Evolutionary conservation across 2,888 invertebrate genomes (phyloP).

Genomic region (Pegoplata infirma): DNA sequence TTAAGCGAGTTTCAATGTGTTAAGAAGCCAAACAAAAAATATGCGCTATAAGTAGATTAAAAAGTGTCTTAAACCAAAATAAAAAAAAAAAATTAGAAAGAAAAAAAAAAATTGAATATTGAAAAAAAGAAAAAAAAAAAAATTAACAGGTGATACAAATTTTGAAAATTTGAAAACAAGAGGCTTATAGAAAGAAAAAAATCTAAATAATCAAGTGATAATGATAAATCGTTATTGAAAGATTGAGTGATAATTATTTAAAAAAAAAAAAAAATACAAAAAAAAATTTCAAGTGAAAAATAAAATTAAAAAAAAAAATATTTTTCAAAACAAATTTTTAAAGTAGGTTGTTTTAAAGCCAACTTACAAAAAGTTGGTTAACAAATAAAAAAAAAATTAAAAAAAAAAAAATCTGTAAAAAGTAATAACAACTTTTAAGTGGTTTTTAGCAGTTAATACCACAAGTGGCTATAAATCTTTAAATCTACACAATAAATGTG

Average conservation of each 20-base stretch:
- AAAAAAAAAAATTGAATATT: constrained; percentile 3
- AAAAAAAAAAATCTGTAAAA: not conserved
- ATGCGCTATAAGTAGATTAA: not conserved
- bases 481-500: not conserved
- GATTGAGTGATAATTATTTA: not conserved
- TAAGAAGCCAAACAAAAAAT: constrained; percentile 18
- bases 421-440: not conserved
- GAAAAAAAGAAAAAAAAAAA: constrained; percentile 6
- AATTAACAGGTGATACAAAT: not conserved
- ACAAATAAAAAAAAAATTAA: not conserved
- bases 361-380: not conserved
- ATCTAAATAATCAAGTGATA: not conserved
- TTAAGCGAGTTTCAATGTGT: constrained; percentile 54
- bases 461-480: not conserved
- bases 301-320: not conserved
- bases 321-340: not conserved
- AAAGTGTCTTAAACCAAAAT: not conserved
- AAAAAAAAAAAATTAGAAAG: not conserved
- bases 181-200: not conserved
- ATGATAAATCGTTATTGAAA: not conserved
- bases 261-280: not conserved
- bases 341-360: not conserved
- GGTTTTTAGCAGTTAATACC: not conserved
- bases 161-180: not conserved
- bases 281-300: not conserved